These are phyloP conservation scores for Calephelis nemesis DNA, from an alignment of 1,140 invertebrate species.

Conservation along the genomic window DNA sequence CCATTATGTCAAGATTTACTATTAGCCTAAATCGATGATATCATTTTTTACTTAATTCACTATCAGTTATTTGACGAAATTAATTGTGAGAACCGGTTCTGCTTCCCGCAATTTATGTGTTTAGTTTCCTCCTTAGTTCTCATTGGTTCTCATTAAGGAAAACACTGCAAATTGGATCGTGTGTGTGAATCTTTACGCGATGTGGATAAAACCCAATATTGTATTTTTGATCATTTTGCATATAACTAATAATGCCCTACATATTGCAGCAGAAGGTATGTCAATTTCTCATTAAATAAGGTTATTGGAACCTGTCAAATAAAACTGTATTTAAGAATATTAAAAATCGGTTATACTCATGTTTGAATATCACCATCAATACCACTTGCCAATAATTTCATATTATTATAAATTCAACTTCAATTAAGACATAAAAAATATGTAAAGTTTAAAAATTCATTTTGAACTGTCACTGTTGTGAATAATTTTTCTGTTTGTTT, in stretches of 20 bases:
- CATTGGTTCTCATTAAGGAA: background rate
- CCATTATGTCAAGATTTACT: no score
- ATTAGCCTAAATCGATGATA: background rate
- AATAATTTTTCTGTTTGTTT: background rate
- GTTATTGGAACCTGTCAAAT: background rate
- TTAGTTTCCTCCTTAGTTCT: slow-evolving; percentile 11
- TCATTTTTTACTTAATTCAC: background rate
- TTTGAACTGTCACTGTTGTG: no score
- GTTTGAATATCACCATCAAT: no score
- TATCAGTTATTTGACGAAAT: slow-evolving; percentile 4
- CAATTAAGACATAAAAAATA: no score
- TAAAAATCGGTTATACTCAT: no score
- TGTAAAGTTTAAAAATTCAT: no score
- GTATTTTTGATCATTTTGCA: background rate
- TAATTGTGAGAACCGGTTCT: slow-evolving; percentile 5
- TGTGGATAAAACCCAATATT: background rate
- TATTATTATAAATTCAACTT: no score
- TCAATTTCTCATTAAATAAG: no score
- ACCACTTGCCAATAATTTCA: no score
- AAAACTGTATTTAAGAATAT: no score
- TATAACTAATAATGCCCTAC: no score
- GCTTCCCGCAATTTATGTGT: background rate
- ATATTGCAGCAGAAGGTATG: no score
- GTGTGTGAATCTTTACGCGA: background rate
- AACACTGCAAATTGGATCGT: background rate